Conservation (phyloP, 2,113 vertebrate genomes). For the Mirounga angustirostris region DNA sequence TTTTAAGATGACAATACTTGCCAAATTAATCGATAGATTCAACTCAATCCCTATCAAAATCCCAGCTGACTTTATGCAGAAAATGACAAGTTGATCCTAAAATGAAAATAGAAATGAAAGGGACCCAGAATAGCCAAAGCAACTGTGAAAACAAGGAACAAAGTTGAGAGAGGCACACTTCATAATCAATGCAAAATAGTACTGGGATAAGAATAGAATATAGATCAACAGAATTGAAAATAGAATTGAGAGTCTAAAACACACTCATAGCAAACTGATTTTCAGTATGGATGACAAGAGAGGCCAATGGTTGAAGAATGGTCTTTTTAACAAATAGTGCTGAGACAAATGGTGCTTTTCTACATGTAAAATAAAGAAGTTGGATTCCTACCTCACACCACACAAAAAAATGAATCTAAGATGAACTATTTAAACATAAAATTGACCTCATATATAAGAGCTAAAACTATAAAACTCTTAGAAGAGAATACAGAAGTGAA, state of each 20-base stretch:
- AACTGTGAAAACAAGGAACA: background rate
- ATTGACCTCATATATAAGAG: background rate
- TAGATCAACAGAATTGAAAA: background rate
- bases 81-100: background rate
- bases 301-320: background rate
- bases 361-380: background rate
- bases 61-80: background rate
- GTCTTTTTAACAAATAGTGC: background rate
- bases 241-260: background rate
- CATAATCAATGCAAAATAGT: background rate
- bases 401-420: constrained; percentile 32
- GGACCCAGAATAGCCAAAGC: background rate
- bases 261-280: background rate
- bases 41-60: background rate
- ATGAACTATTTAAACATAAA: background rate
- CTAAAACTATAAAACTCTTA: background rate
- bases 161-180: background rate
- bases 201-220: background rate
- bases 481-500: background rate
- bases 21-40: background rate
- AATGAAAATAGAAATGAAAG: background rate
- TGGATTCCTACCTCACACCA: background rate
- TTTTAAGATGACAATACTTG: background rate
- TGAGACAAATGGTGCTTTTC: background rate
- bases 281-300: background rate